Percentiles rank a stretch among this genome's conserved stretches.
Evolutionary conservation across 2,113 vertebrate genomes (phyloP).

Genomic region (Cinclus mexicanus): DNA sequence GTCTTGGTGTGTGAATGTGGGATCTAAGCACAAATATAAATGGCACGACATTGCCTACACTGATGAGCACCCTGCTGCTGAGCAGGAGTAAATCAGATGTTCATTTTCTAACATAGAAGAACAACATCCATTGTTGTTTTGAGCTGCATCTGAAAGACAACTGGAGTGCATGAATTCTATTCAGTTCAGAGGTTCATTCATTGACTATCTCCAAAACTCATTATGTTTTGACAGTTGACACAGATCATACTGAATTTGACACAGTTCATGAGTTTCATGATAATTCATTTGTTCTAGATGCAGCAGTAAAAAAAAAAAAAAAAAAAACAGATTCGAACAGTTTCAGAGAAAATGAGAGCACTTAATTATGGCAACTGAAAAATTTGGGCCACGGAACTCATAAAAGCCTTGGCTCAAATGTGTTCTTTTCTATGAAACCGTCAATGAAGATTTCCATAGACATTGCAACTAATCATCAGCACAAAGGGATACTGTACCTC

Average conservation of each 20-base stretch:
- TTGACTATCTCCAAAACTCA: conserved; percentile 36
- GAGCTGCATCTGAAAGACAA: conserved; percentile 61
- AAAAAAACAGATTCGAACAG: conserved; percentile 51
- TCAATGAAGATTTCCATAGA: background rate
- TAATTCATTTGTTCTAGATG: conserved; percentile 63
- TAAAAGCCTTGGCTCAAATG: background rate
- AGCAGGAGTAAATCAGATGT: conserved; percentile 2
- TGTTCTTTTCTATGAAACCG: background rate
- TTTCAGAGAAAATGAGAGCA: conserved; percentile 10
- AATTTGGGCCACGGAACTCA: background rate
- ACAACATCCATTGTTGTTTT: conserved; percentile 33
- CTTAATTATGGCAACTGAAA: conserved; percentile 13
- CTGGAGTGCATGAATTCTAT: conserved; percentile 20
- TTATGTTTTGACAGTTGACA: conserved; percentile 57
- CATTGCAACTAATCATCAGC: background rate
- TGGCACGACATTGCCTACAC: background rate
- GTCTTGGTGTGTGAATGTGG: background rate
- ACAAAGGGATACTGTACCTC: background rate
- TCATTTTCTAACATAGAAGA: conserved; percentile 40
- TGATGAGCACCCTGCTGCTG: background rate
- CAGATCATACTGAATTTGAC: conserved; percentile 53
- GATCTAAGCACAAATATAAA: background rate
- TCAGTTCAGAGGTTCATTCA: conserved; percentile 23
- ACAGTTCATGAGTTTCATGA: conserved; percentile 55
- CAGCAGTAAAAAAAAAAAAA: conserved; percentile 63